phyloP scores from a whole-genome alignment of 2,888 invertebrate species.

The Drosophila neotestacea region DNA sequence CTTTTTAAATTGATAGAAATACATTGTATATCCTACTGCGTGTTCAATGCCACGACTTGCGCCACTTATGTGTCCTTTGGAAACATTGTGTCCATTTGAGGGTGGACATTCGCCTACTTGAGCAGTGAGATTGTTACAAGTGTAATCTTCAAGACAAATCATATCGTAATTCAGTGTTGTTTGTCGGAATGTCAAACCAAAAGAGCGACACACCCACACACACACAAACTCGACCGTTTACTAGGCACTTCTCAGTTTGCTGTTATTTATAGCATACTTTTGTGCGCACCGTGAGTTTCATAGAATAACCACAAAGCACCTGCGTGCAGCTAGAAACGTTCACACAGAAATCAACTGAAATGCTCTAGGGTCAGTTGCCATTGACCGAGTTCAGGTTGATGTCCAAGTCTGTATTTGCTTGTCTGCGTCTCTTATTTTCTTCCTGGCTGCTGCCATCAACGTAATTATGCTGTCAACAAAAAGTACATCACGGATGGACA shows the following conservation, averaged over 20 bases:
- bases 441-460: conserved; percentile 53
- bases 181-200: conserved; percentile 1
- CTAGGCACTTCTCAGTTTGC: conserved; percentile 12
- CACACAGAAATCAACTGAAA: conserved; percentile 14
- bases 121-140: conserved; percentile 4
- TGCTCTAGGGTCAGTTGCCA: conserved; percentile 47
- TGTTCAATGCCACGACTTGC: background rate
- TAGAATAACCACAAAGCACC: conserved; percentile 46
- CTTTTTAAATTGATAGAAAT: background rate
- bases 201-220: background rate
- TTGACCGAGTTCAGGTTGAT: conserved; percentile 30
- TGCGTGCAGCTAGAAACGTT: conserved; percentile 36
- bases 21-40: background rate
- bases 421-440: conserved; percentile 15
- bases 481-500: conserved; percentile 49
- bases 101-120: conserved; percentile 4
- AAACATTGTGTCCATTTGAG: background rate
- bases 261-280: conserved; percentile 56
- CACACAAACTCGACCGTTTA: background rate
- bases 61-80: background rate
- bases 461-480: conserved; percentile 81
- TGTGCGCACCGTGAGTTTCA: conserved; percentile 40
- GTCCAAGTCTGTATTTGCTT: conserved; percentile 59
- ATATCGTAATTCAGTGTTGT: conserved; percentile 9
- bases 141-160: conserved; percentile 16